Evolutionary conservation across 2,888 invertebrate species (phyloP), one percentile per base, ranked within the genome.

Genomic region (Phortica okadai): DNA sequence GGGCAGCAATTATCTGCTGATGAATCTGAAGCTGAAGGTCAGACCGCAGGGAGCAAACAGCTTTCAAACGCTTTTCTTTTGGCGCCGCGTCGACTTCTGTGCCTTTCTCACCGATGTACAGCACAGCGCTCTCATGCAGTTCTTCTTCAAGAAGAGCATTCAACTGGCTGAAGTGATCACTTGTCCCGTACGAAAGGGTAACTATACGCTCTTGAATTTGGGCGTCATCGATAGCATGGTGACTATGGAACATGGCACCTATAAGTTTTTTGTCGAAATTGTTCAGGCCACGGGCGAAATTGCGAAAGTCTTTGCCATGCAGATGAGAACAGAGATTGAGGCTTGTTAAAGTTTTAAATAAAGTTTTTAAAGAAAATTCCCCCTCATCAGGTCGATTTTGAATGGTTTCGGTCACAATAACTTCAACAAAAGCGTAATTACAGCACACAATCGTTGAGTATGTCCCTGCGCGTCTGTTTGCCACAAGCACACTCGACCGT

Each of bases 271-370:
- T 50, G 62, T 77, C 4, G 85, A 85, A 73, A 74, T 88, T 10
- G 78, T 83, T 16, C 84, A 85, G 72, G 77, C 73, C 14, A 83
- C 79, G 0, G 79, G 82, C 0, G 85, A 85, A 44, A 70, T 79
- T 59, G 80, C 87, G 59, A 85, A 85, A 75, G 74, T 85, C 33
- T 86, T 85, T 41, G 79, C 88, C 25, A 8, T 85, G 75, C 88
- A 88, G 78, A 79, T 85, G 76, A 83, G 72, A 66, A 75, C 83
- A 16, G 72, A 73, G 58, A 56, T 86, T 33, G 33, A 33, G 33
- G 33, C 33, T 33, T 33, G 50, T 50, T 50, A 14, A 50, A 11
- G 50, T 50, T 50, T 8, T 14, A 50, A 33, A 33, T 33, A 33
- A 33, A 33, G 4, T 33, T 33, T 33, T 1, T 45, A 50, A 50